Evolutionary conservation across 1,140 invertebrate species (phyloP), one percentile per base, ranked within the genome.

Genomic region (Magallana ariakensis): DNA sequence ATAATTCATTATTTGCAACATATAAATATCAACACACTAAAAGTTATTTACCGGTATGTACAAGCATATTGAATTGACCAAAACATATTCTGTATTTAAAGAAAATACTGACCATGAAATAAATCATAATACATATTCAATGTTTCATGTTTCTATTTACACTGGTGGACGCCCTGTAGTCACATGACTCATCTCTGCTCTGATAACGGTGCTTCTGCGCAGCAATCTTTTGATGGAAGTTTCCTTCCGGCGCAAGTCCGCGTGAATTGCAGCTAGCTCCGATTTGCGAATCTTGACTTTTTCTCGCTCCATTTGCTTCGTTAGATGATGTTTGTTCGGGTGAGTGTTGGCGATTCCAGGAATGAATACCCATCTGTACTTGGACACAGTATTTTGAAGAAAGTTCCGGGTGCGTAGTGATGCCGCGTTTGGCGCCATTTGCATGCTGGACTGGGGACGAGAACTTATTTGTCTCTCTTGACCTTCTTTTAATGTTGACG

Each of bases 121-220:
- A 46, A 46, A 46, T 4, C 33, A 46, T 46, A 46, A 46, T 46
- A 46, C 9, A 75, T 26, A 9, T 75, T 46, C 33, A 46, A 46
- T 46, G 33, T 46, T 46, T 5, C 3, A 46, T 46, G 33, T 46
- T 46, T 46, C 5, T 46, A 46, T 46, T 46, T 22, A 75, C 33
- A 19, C 33, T 26, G 66, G 66, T 10, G 66, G 66, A 26, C 66
- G 66, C 0, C 66, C 66, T 1, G 66, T 75, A 6, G 66, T 75
- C 66, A 75, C 66, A 8, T 75, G 66, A 75, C 66, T 75, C 66
- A 75, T 75, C 33, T 75, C 66, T 75, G 22, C 66, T 26, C 66
- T 75, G 8, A 75, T 75, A 22, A 11, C 33, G 66, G 66, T 75
- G 66, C 66, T 75, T 26, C 66, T 75, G 66, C 66, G 66, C 26